Conservation (phyloP, 1,140 invertebrate species). For the Ceratina calcarata region DNA sequence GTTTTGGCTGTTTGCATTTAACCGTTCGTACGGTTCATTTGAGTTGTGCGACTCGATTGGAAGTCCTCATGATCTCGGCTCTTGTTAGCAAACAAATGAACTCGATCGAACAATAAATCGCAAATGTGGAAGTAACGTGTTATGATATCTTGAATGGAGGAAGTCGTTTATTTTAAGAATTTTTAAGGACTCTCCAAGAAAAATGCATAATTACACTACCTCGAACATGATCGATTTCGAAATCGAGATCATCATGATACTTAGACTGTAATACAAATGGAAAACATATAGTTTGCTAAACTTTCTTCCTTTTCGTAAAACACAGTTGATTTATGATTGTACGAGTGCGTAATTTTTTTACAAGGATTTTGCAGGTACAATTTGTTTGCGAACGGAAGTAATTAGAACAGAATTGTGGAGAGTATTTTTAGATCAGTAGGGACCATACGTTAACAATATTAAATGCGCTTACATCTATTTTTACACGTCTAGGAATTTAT, state of each 20-base stretch:
- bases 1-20: background rate
- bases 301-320: background rate
- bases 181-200: background rate
- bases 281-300: background rate
- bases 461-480: slow-evolving; percentile 27
- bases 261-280: slow-evolving; percentile 16
- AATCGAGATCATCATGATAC: slow-evolving; percentile 21
- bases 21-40: background rate
- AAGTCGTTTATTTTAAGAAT: background rate
- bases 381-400: background rate
- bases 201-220: slow-evolving; percentile 42
- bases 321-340: background rate
- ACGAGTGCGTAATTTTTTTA: too few relatives aligned
- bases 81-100: too few relatives aligned
- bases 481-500: slow-evolving; percentile 16
- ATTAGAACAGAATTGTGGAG: background rate
- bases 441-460: slow-evolving; percentile 29
- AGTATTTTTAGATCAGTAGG: slow-evolving; percentile 42
- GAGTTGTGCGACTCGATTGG: background rate
- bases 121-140: background rate
- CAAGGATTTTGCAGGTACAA: too few relatives aligned
- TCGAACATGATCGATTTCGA: slow-evolving; percentile 22
- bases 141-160: background rate
- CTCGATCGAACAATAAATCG: too few relatives aligned
- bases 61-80: too few relatives aligned